Percentiles rank a stretch among this genome's conserved stretches.
phyloP scores from a whole-genome alignment of 2,797 vertebrate genomes.

The Chelonia mydas region DNA sequence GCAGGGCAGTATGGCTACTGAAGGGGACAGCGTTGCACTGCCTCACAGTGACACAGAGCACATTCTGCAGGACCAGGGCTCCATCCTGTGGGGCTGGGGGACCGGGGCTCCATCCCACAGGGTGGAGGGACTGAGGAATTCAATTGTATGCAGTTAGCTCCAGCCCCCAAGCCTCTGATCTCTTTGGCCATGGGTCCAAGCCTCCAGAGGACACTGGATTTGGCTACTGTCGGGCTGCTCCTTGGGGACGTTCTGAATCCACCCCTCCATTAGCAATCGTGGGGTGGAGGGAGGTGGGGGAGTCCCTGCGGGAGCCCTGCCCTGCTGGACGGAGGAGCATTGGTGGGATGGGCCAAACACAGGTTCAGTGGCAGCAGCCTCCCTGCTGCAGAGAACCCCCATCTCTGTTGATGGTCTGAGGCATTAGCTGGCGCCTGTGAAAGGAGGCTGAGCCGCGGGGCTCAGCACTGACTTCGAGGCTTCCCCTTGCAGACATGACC shows the following conservation, averaged over 20 bases:
- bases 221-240: not conserved
- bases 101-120: too few species aligned
- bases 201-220: too few species aligned
- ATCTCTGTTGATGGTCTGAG: not conserved
- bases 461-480: fast-evolving
- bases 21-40: not conserved
- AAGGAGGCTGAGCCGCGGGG: not conserved
- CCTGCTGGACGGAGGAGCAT: not conserved
- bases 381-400: too few species aligned
- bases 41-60: not conserved
- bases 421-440: not conserved
- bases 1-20: not conserved
- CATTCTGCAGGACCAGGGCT: fast-evolving
- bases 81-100: not conserved
- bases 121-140: too few species aligned
- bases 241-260: too few species aligned
- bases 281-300: not conserved
- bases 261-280: not conserved
- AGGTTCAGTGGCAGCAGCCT: not conserved
- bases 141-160: too few species aligned
- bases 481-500: slow-evolving; percentile 88
- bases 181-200: not conserved
- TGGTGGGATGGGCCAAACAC: not conserved
- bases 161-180: not conserved
- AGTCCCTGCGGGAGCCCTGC: fast-evolving